A percentile compares a stretch with the other conserved stretches of the same genome.
Evolutionary conservation across 2,797 vertebrate genomes (phyloP).

Genomic region (Enoplosus armatus): DNA sequence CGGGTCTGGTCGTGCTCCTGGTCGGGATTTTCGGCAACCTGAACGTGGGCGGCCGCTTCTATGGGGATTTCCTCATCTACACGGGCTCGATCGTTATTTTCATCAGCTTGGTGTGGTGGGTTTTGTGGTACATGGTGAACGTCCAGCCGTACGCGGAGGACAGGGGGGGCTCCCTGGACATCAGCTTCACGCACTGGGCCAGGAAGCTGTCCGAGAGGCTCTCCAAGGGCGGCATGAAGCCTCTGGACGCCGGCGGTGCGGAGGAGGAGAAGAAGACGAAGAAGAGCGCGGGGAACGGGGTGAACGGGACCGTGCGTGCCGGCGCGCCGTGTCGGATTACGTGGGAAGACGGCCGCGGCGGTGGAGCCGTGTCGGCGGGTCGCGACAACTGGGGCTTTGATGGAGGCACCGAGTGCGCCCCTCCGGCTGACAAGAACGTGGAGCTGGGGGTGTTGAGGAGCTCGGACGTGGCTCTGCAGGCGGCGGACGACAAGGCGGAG

Average conservation of each 20-base stretch:
- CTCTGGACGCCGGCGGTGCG: slow-evolving; percentile 50
- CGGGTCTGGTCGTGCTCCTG: slow-evolving; percentile 79
- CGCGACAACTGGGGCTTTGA: slow-evolving; percentile 80
- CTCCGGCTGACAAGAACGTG: slow-evolving; percentile 57
- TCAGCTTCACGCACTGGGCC: slow-evolving; percentile 80
- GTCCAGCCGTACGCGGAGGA: slow-evolving; percentile 65
- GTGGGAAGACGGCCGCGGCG: slow-evolving; percentile 53
- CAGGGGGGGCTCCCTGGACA: slow-evolving; percentile 45
- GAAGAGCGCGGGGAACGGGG: slow-evolving; percentile 17
- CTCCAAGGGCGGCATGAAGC: slow-evolving; percentile 64
- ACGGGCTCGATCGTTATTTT: slow-evolving; percentile 86
- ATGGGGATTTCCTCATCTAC: slow-evolving; percentile 89
- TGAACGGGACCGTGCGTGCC: slow-evolving; percentile 29
- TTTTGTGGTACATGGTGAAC: slow-evolving; percentile 87
- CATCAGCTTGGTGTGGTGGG: slow-evolving; percentile 87
- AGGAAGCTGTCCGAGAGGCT: slow-evolving; percentile 81
- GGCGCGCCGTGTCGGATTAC: slow-evolving; percentile 45
- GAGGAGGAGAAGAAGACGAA: slow-evolving; percentile 43
- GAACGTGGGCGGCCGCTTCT: slow-evolving; percentile 77
- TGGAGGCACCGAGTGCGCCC: slow-evolving; percentile 40
- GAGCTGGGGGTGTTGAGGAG: slow-evolving; percentile 73
- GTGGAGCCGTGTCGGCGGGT: slow-evolving; percentile 34
- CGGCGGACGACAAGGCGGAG: slow-evolving; percentile 61
- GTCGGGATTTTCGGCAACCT: slow-evolving; percentile 86
- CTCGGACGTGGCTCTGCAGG: slow-evolving; percentile 48